These are phyloP conservation scores for Entomobrya multifasciata DNA, from an alignment of 2,888 invertebrate species.

Conservation along the genomic window DNA sequence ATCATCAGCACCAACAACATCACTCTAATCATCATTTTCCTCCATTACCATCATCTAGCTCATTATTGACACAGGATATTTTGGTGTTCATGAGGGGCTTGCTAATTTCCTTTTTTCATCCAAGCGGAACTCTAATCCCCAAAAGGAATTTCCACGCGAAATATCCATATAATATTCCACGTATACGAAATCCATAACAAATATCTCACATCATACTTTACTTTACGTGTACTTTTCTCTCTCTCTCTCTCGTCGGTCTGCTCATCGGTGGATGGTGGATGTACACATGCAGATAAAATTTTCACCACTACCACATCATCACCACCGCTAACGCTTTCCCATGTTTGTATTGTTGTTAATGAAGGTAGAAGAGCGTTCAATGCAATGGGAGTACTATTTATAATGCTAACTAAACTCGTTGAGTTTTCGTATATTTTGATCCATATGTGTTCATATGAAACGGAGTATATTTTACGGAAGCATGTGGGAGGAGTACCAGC, in stretches of 20 bases:
- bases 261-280: too few species aligned
- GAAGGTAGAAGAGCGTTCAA: too few species aligned
- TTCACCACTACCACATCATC: conserved; percentile 13
- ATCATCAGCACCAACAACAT: conserved; percentile 62
- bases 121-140: conserved; percentile 72
- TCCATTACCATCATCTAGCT: conserved; percentile 71
- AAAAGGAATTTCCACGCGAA: conserved; percentile 70
- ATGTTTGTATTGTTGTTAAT: conserved; percentile 37
- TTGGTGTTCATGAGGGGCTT: conserved; percentile 71
- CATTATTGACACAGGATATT: conserved; percentile 73
- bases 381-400: conserved; percentile 4
- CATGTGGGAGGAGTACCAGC: conserved; percentile 45
- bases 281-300: conserved; percentile 36
- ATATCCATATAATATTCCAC: conserved; percentile 58
- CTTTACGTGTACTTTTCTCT: not conserved
- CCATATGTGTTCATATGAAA: conserved; percentile 34
- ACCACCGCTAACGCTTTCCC: not conserved
- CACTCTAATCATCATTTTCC: conserved; percentile 73
- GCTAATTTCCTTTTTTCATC: conserved; percentile 70
- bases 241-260: not conserved
- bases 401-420: conserved; percentile 30
- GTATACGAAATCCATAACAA: conserved; percentile 43
- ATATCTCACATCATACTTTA: conserved; percentile 27
- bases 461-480: conserved; percentile 11
- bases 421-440: conserved; percentile 43